Evolutionary conservation across 2,113 vertebrate species (phyloP), one percentile per base, ranked within the genome.

Genomic region (Microtus oregoni): DNA sequence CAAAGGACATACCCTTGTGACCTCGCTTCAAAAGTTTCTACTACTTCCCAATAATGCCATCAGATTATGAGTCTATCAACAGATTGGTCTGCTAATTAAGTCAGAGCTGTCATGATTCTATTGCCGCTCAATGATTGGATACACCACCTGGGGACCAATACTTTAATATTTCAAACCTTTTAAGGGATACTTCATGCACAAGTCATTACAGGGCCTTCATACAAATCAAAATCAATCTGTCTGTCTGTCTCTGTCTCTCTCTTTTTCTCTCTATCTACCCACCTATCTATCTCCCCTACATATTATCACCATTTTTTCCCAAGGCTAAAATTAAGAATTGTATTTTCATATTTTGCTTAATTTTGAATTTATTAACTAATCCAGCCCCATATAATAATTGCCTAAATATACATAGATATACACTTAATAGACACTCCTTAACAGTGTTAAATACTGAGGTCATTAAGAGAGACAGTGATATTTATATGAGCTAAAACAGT

Each of bases 401-500:
- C 77, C 82, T 85, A 94, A 90, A 52, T 78, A 87, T 5, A 87
- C 14, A 91, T 92, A 86, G n/a, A 96, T 3, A 94, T 30, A 52
- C 10, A 92, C 2, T 76, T 6, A 0, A 82, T 78, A 17, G 91
- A 83, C 89, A 89, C 3, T 72, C 90, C 58, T 77, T 83, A 93
- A 90, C 35, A 95, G 26, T 19, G 76, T 88, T 79, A 90, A 78
- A 88, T 68, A 77, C 90, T 86, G 82, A 73, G 30, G 13, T 26
- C 35, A 77, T 73, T 94, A 85, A 63, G 3, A 94, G n/a, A 95
- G 50, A 75, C 0, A 70, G 13, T 76, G 28, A 61, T 97, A n/a
- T 86, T 91, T 92, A 83, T 50, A 75, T 89, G 44, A 97, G 41
- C 65, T 95, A 94, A 97, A 90, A 88, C 28, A 96, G 90, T 82